Base-by-base conservation (phyloP, 2,888 invertebrate genomes). In the Portevinia maculata region DNA sequence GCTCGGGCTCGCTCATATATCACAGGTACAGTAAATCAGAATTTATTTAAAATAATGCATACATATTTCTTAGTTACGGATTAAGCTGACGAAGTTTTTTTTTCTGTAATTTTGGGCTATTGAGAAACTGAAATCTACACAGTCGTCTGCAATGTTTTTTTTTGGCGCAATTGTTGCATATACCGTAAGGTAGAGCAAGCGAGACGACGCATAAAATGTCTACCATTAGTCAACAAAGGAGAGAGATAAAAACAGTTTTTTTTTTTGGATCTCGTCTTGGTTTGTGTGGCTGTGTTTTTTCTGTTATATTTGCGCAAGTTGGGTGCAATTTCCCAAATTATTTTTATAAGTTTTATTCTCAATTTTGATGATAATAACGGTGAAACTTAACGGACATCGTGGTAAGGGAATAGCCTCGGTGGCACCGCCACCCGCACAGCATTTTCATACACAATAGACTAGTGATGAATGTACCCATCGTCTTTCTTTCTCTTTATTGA, bases 131-230 rank as follows among this genome's bases (percentile, higher is more conserved):
- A 70, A 70, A 76, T 75, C 53, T 32, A 37, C 41, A 44, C 41
- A 44, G 60, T 60, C 28, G 67, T 53, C 59, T 59, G 53, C 64
- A 76, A 74, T 75, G 62, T 69, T 79, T 67, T 74, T 71, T 79
- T 84, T 84, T 84, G 84, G 84, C 84, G 84, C 84, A 84, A 84
- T 84, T 84, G 84, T 84, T 84, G 84, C 84, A 74, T 64, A 74
- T 79, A 67, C 71, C 37, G 78, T 37, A 62, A 37, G 44, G 13
- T n/a, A 78, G 83, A 57, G 83, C 37, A 57, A 83, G 44, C n/a
- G 78, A 78, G 78, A 83, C 44, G 44, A 41, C 37, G 4, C 28
- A 50, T 17, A 41, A 65, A 44, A 65, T 60, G 60, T 60, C 70
- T 50, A 55, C 59, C 64, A 55, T 78, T 44, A 73, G 60, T 55